phyloP scores from a whole-genome alignment of 2,113 vertebrate species.

The Motacilla tschutschensis region DNA sequence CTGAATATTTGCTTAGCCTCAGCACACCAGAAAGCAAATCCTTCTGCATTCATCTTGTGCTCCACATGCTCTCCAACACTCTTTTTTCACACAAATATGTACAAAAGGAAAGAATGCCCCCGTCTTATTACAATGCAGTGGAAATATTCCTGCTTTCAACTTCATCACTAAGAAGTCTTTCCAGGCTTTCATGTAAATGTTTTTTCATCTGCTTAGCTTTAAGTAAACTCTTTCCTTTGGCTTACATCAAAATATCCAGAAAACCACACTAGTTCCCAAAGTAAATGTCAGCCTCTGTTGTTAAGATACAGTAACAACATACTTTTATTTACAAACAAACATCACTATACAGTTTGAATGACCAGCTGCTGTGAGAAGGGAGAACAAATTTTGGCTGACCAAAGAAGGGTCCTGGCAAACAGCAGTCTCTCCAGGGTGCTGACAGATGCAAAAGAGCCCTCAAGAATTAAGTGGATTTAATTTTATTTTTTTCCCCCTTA shows the following conservation, averaged over 20 bases:
- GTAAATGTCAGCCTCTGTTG: constrained; percentile 33
- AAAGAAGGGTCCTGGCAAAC: background rate
- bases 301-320: constrained; percentile 4
- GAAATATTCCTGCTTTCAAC: constrained; percentile 40
- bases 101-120: background rate
- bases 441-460: background rate
- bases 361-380: background rate
- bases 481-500: background rate
- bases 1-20: constrained; percentile 26
- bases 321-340: constrained; percentile 49
- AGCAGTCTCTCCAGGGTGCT: background rate
- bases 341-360: background rate
- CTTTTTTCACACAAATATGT: background rate
- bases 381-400: background rate
- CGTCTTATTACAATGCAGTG: background rate
- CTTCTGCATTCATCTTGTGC: background rate
- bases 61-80: background rate
- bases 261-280: constrained; percentile 19
- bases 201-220: constrained; percentile 47
- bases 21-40: background rate
- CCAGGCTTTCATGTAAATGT: constrained; percentile 35
- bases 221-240: constrained; percentile 54
- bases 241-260: constrained; percentile 29
- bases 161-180: constrained; percentile 4
- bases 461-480: background rate